phyloP scores from a whole-genome alignment of 2,888 invertebrate species.

The Steinernema hermaphroditum region DNA sequence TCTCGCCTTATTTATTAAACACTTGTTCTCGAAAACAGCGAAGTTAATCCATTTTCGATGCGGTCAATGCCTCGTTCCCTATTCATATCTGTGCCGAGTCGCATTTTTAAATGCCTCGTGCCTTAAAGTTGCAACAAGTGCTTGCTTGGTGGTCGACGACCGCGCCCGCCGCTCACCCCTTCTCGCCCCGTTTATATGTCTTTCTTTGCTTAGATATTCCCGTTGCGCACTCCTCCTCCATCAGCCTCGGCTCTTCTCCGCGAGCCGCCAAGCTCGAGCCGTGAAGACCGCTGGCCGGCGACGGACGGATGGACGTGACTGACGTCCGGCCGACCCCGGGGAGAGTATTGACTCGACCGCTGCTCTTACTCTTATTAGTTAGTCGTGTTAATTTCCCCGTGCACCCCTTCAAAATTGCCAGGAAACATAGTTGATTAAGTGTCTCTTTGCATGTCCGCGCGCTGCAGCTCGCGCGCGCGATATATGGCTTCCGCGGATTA shows the following conservation, averaged over 20 bases:
- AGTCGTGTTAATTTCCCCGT: slow-evolving; percentile 10
- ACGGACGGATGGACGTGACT: neutral
- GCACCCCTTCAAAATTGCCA: neutral
- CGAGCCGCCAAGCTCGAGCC: too few relatives aligned
- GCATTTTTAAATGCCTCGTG: slow-evolving; percentile 1
- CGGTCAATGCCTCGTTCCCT: slow-evolving; percentile 5
- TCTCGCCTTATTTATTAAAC: slow-evolving; percentile 12
- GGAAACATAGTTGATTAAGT: slow-evolving; percentile 16
- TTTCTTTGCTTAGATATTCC: slow-evolving; percentile 10
- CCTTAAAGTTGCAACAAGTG: slow-evolving; percentile 28
- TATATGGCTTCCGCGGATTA: neutral
- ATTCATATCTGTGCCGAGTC: slow-evolving; percentile 26
- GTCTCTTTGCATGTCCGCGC: neutral
- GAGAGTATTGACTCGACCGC: slow-evolving; percentile 19
- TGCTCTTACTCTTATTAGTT: slow-evolving; percentile 21
- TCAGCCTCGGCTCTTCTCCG: too few relatives aligned
- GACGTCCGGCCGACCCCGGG: neutral
- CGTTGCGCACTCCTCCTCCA: neutral
- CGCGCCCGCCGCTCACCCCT: neutral
- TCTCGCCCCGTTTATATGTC: slow-evolving; percentile 6
- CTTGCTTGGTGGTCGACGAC: neutral
- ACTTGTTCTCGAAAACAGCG: neutral
- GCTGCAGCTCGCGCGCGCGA: neutral
- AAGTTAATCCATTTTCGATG: neutral
- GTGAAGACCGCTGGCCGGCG: neutral